Percentiles rank a stretch among this genome's conserved stretches.
These are phyloP conservation scores for Bryconaethiops microstoma DNA, from an alignment of 2,797 vertebrate genomes.

Conservation along the genomic window DNA sequence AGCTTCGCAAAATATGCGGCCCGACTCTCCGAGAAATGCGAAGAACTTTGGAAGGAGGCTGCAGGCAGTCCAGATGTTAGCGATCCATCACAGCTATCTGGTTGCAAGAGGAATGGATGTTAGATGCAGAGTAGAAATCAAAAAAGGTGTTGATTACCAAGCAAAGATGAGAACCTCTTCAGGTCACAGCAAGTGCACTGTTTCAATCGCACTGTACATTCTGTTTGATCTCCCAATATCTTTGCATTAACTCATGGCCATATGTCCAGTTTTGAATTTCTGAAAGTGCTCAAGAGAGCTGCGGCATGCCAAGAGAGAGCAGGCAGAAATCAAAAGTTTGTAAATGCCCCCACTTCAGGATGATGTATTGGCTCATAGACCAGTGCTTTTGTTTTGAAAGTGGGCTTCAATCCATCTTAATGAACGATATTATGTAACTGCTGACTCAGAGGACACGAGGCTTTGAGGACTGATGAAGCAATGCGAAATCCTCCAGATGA, in stretches of 20 bases:
- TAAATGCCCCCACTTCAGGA: constrained; percentile 1
- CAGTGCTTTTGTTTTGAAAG: constrained; percentile 7
- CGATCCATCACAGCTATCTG: constrained; percentile 92
- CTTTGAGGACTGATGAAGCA: constrained; percentile 36
- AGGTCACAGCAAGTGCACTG: neutral
- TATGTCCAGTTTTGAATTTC: neutral
- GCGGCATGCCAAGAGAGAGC: neutral
- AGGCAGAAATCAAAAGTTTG: neutral
- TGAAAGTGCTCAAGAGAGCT: neutral
- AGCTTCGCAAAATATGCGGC: constrained; percentile 89
- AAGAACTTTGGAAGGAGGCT: constrained; percentile 90
- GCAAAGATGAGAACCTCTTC: constrained; percentile 1
- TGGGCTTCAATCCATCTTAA: neutral
- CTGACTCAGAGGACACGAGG: constrained; percentile 8
- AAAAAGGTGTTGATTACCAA: neutral
- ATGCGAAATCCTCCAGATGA: constrained; percentile 40
- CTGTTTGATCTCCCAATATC: constrained; percentile 10
- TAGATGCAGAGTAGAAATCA: constrained; percentile 24
- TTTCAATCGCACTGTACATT: constrained; percentile 9
- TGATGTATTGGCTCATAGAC: neutral
- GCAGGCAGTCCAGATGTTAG: constrained; percentile 83
- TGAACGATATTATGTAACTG: constrained; percentile 13
- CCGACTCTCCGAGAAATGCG: constrained; percentile 85
- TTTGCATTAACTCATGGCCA: neutral
- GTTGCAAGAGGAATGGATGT: constrained; percentile 51